phyloP scores from a whole-genome alignment of 2,888 invertebrate genomes.

The Xanthorhoe spadicearia region DNA sequence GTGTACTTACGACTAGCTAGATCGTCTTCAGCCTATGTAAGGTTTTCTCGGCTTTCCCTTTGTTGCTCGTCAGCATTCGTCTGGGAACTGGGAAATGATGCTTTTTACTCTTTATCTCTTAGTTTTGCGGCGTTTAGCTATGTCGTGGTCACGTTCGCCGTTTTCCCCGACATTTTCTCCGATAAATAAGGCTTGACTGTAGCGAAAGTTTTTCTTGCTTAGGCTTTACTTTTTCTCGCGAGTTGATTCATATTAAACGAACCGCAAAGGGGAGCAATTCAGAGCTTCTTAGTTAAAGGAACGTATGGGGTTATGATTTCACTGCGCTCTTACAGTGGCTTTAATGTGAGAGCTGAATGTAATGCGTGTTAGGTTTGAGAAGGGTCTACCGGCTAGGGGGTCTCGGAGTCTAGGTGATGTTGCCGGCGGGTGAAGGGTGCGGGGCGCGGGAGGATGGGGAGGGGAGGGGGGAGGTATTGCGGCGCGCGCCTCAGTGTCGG shows the following conservation, averaged over 20 bases:
- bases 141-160: slow-evolving; percentile 25
- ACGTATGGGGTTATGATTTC: slow-evolving; percentile 5
- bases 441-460: slow-evolving; percentile 30
- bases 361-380: slow-evolving; percentile 38
- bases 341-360: slow-evolving; percentile 33
- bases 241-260: slow-evolving; percentile 15
- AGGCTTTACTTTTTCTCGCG: slow-evolving; percentile 11
- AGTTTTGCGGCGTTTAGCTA: slow-evolving; percentile 19
- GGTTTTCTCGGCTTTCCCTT: slow-evolving; percentile 43
- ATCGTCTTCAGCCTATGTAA: slow-evolving; percentile 39
- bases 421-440: slow-evolving; percentile 53
- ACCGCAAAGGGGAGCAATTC: neutral
- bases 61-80: slow-evolving; percentile 37
- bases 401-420: slow-evolving; percentile 64
- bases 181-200: slow-evolving; percentile 20
- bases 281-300: slow-evolving; percentile 1
- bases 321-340: slow-evolving; percentile 1
- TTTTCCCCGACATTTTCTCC: slow-evolving; percentile 23
- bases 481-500: slow-evolving; percentile 81
- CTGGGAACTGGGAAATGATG: slow-evolving; percentile 36
- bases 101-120: slow-evolving; percentile 29
- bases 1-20: slow-evolving; percentile 34
- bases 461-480: slow-evolving; percentile 58
- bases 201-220: slow-evolving; percentile 25
- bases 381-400: slow-evolving; percentile 48